These are phyloP conservation scores for Ailurus styani DNA, from an alignment of 2,113 vertebrate species.

Conservation along the genomic window DNA sequence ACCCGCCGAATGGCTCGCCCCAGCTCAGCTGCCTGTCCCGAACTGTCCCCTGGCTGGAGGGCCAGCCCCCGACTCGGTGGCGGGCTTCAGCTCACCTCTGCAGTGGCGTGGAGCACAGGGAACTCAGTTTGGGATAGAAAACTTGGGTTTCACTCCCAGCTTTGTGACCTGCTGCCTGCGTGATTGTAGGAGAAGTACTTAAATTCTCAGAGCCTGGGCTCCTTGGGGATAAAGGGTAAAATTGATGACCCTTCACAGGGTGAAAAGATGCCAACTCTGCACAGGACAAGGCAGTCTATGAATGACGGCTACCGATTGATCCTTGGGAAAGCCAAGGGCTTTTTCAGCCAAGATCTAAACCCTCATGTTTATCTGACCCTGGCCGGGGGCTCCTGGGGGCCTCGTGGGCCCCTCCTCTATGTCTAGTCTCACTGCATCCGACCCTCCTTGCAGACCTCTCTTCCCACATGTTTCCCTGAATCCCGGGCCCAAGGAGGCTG, in stretches of 20 bases:
- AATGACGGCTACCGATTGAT: fast-evolving
- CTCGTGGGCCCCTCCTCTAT: not conserved
- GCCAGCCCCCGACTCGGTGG: not conserved
- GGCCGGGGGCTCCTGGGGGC: not conserved
- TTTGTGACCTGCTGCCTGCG: not conserved
- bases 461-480: not conserved
- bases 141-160: not conserved
- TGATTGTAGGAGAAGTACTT: too few species aligned
- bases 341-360: too few species aligned
- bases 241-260: not conserved
- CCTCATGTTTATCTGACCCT: not conserved
- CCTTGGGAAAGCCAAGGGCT: not conserved
- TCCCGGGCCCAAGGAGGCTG: not conserved
- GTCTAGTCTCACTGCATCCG: not conserved
- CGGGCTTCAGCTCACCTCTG: not conserved
- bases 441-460: not conserved
- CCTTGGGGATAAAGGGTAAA: not conserved
- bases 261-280: not conserved
- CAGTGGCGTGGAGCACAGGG: fast-evolving
- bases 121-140: not conserved
- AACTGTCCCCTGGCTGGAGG: fast-evolving
- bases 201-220: not conserved
- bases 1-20: fast-evolving
- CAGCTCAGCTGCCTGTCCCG: not conserved
- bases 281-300: not conserved